Percentiles rank a stretch among this genome's conserved stretches.
These are phyloP conservation scores for Maccullochella peelii DNA, from an alignment of 2,113 vertebrate species.

Conservation along the genomic window DNA sequence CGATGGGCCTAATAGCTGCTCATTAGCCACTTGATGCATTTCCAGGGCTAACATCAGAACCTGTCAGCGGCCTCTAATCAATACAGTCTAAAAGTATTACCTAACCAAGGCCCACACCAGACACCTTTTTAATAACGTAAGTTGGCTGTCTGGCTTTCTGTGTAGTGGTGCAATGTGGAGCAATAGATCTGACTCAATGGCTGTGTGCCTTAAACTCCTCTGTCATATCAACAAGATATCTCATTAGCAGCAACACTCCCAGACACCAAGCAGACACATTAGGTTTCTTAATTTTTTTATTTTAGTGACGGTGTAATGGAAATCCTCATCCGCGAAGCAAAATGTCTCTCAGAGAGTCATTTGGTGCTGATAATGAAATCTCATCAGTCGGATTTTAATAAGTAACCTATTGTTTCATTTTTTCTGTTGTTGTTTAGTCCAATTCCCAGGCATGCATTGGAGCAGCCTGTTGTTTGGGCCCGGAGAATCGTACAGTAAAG, in stretches of 20 bases:
- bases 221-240: slow-evolving; percentile 41
- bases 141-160: slow-evolving; percentile 49
- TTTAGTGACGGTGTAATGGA: slow-evolving; percentile 7
- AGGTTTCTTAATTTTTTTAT: slow-evolving; percentile 28
- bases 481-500: slow-evolving; percentile 61
- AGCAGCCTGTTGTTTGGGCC: slow-evolving; percentile 75
- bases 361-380: slow-evolving; percentile 50
- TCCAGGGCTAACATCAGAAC: slow-evolving; percentile 85
- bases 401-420: slow-evolving; percentile 62
- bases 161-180: neutral
- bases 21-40: slow-evolving; percentile 94
- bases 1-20: slow-evolving; percentile 96
- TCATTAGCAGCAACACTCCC: slow-evolving; percentile 29
- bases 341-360: slow-evolving; percentile 42
- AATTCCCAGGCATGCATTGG: slow-evolving; percentile 52
- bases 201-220: slow-evolving; percentile 18
- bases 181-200: slow-evolving; percentile 9
- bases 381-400: slow-evolving; percentile 65
- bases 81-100: slow-evolving; percentile 91
- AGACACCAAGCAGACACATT: slow-evolving; percentile 21
- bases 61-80: slow-evolving; percentile 87
- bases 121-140: slow-evolving; percentile 76
- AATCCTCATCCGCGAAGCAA: slow-evolving; percentile 25
- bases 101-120: slow-evolving; percentile 73
- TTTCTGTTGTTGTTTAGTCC: slow-evolving; percentile 44